Evolutionary conservation across 2,888 invertebrate species (phyloP).

Genomic region (Sycophila texana): DNA sequence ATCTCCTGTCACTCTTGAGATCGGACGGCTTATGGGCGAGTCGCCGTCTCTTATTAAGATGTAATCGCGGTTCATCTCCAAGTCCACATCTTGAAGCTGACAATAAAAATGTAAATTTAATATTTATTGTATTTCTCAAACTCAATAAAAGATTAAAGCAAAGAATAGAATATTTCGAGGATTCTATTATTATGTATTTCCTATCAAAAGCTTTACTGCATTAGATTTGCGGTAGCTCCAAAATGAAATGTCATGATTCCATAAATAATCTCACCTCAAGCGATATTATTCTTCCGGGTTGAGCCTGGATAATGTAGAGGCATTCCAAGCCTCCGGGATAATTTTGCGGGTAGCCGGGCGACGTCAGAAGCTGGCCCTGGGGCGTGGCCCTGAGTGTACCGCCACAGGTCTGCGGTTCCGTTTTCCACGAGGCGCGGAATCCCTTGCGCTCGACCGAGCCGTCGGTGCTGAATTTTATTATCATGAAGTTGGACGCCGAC

Average conservation of each 20-base stretch:
- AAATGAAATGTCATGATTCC: no score
- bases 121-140: background rate
- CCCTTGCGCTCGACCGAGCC: constrained; percentile 95
- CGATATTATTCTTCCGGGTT: constrained; percentile 93
- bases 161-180: no score
- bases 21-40: constrained; percentile 88
- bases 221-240: no score
- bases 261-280: constrained; percentile 80
- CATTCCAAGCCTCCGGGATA: constrained; percentile 98
- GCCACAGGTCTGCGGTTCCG: constrained; percentile 94
- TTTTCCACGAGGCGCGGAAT: constrained; percentile 95
- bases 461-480: constrained; percentile 96
- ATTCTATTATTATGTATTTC: no score
- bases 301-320: constrained; percentile 92
- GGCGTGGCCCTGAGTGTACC: constrained; percentile 90
- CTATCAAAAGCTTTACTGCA: no score
- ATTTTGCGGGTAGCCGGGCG: constrained; percentile 93
- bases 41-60: constrained; percentile 94
- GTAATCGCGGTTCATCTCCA: constrained; percentile 89
- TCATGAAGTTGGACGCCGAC: constrained; percentile 98
- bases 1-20: constrained; percentile 89
- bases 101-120: constrained; percentile 20
- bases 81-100: constrained; percentile 88
- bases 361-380: constrained; percentile 91
- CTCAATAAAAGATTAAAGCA: no score